These are phyloP conservation scores for Mythimna lalbum DNA, from an alignment of 2,888 invertebrate species.

Conservation along the genomic window DNA sequence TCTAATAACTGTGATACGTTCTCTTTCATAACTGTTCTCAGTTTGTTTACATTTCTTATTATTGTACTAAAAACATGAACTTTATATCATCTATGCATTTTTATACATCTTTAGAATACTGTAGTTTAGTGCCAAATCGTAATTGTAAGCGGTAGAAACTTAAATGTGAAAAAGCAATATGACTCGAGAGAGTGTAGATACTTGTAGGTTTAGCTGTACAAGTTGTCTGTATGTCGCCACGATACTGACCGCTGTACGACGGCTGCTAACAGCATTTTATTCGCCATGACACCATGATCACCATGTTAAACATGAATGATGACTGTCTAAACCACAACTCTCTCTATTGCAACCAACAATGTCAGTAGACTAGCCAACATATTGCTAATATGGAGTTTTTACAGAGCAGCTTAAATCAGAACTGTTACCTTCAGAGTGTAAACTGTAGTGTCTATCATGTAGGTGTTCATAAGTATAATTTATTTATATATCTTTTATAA, in stretches of 20 bases:
- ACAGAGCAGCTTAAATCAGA: too few species aligned
- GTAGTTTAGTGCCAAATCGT: constrained; percentile 57
- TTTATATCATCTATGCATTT: constrained; percentile 34
- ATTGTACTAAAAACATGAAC: constrained; percentile 38
- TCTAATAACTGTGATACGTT: constrained; percentile 84
- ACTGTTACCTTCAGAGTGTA: neutral
- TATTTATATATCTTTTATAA: constrained; percentile 33
- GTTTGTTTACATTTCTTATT: constrained; percentile 34
- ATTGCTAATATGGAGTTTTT: neutral
- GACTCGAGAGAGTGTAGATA: constrained; percentile 6
- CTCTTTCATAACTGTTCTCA: constrained; percentile 49
- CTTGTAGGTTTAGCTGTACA: neutral
- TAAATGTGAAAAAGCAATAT: constrained; percentile 28
- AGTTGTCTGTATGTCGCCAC: neutral
- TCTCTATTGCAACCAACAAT: neutral
- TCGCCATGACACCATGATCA: neutral
- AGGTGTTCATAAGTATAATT: neutral
- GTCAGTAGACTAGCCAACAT: neutral
- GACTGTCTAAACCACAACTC: neutral
- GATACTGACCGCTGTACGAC: neutral
- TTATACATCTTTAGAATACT: constrained; percentile 48
- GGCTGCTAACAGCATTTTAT: neutral
- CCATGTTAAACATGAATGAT: constrained; percentile 4
- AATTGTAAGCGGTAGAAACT: constrained; percentile 24
- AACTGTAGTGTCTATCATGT: neutral